Evolutionary conservation across 2,113 vertebrate genomes (phyloP).

Genomic region (Athene cunicularia): DNA sequence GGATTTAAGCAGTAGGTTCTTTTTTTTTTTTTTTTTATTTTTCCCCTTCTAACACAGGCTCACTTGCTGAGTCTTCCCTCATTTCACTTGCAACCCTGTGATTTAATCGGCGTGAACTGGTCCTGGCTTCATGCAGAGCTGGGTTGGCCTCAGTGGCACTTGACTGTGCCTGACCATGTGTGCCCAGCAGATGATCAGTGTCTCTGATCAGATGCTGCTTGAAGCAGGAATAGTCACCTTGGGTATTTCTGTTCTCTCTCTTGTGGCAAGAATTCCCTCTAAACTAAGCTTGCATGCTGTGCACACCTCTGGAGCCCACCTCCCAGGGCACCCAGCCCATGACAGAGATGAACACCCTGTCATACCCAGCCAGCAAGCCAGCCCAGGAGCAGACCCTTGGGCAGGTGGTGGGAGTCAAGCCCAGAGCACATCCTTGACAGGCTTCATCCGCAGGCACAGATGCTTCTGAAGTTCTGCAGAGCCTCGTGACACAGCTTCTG

Average conservation of each 20-base stretch:
- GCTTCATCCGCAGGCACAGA: background rate
- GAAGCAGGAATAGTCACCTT: background rate
- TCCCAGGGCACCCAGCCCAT: background rate
- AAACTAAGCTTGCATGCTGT: background rate
- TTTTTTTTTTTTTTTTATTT: background rate
- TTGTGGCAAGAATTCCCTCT: background rate
- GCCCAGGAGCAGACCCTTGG: background rate
- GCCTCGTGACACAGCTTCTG: accelerated
- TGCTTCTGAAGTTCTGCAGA: background rate
- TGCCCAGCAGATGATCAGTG: background rate
- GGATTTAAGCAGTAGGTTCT: background rate
- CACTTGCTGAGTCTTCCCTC: background rate
- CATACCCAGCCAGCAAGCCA: background rate
- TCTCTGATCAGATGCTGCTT: background rate
- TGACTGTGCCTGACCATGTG: background rate
- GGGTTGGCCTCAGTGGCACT: background rate
- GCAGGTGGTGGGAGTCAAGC: background rate
- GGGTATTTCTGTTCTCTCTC: background rate
- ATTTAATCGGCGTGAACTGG: background rate
- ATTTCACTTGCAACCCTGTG: background rate
- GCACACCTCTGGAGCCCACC: background rate
- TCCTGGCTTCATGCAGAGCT: background rate
- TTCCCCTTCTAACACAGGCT: accelerated
- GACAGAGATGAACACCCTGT: accelerated
- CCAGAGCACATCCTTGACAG: background rate